Conservation (phyloP, 2,113 vertebrate species). For the Fulmarus glacialis region DNA sequence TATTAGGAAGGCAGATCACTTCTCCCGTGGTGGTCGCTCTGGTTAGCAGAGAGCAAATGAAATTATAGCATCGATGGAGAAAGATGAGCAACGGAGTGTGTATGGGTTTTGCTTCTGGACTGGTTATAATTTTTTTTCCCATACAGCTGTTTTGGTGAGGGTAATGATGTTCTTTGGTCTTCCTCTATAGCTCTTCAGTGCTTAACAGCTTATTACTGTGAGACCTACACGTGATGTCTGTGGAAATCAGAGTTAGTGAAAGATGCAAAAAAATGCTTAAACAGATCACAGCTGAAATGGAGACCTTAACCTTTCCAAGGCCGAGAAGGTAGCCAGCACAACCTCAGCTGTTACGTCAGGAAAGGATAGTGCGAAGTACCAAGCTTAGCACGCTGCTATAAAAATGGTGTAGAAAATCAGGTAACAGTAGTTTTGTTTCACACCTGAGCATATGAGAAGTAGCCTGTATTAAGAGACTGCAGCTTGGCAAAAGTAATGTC, state of each 20-base stretch:
- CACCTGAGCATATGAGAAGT: neutral
- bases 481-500: neutral
- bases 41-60: neutral
- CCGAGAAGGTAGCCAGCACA: neutral
- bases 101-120: neutral
- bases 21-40: neutral
- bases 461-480: neutral
- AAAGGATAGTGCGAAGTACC: neutral
- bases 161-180: neutral
- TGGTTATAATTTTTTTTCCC: neutral
- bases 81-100: neutral
- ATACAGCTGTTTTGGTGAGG: neutral
- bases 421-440: neutral
- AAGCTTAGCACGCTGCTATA: neutral
- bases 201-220: neutral
- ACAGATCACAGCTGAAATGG: neutral
- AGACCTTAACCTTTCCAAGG: neutral
- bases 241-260: neutral
- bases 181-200: neutral
- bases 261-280: neutral
- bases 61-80: neutral
- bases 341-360: neutral
- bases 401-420: neutral
- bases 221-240: neutral
- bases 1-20: neutral